Conservation (phyloP, 2,797 vertebrate genomes). For the Pantherophis alleghaniensis region DNA sequence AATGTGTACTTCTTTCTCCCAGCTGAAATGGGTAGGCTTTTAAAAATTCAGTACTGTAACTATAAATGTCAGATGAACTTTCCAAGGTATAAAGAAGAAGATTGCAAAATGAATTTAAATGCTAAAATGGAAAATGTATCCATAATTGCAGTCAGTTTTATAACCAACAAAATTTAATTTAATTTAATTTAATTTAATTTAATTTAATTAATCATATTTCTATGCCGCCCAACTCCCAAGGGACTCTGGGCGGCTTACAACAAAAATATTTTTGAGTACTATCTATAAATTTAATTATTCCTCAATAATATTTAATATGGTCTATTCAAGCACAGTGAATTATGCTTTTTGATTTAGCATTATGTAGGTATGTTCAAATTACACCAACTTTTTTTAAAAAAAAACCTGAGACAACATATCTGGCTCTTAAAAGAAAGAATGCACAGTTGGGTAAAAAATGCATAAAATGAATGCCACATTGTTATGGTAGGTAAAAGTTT, state of each 20-base stretch:
- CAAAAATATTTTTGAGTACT: not conserved
- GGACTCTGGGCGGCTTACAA: no score
- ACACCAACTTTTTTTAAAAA: not conserved
- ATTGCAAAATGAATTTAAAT: not conserved
- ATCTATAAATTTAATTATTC: not conserved
- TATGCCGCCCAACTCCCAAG: no score
- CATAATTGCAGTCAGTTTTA: not conserved
- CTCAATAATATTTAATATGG: not conserved
- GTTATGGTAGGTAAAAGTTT: not conserved
- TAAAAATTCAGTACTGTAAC: not conserved
- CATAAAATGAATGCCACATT: slow-evolving; percentile 1
- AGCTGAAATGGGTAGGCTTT: not conserved
- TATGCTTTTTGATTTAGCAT: not conserved
- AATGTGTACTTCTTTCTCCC: not conserved
- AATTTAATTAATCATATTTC: no score
- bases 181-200: no score
- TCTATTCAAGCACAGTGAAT: not conserved
- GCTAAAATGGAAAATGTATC: not conserved
- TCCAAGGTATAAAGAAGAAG: not conserved
- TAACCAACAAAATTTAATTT: not conserved
- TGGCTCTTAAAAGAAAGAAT: slow-evolving; percentile 17
- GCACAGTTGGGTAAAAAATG: slow-evolving; percentile 6
- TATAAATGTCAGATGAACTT: not conserved
- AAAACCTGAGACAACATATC: not conserved
- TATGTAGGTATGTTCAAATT: not conserved